Percentiles rank a stretch among this genome's conserved stretches.
These are phyloP conservation scores for Macrotus californicus DNA, from an alignment of 2,113 vertebrate species.

Conservation along the genomic window DNA sequence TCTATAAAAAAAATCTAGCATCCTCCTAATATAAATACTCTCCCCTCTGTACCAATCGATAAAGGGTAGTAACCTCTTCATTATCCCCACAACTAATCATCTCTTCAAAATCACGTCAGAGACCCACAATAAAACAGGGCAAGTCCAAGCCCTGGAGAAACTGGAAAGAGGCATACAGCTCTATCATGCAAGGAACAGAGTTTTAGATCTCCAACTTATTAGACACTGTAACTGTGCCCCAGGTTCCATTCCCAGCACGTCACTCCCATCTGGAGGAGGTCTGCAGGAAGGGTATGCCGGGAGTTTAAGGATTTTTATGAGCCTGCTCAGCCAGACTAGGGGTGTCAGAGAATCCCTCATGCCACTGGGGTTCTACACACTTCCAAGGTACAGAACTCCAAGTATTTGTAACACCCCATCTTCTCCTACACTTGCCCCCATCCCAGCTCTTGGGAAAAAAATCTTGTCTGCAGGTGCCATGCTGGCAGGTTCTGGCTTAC, in stretches of 20 bases:
- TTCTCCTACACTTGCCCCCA: not conserved
- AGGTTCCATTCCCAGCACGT: constrained; percentile 28
- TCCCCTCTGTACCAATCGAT: not conserved
- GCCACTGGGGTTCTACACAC: not conserved
- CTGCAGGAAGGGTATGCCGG: constrained; percentile 38
- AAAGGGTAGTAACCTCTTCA: not conserved
- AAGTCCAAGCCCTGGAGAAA: constrained; percentile 16
- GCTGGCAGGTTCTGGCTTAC: not conserved
- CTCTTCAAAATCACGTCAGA: constrained; percentile 19
- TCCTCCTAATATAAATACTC: not conserved
- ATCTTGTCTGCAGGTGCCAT: not conserved
- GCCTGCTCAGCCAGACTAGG: constrained; percentile 29
- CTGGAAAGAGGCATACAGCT: not conserved
- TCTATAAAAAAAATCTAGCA: not conserved
- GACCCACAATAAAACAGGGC: not conserved
- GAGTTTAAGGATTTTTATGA: constrained; percentile 52
- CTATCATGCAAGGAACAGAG: not conserved
- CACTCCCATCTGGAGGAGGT: constrained; percentile 30
- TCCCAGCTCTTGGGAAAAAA: not conserved
- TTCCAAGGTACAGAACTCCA: not conserved
- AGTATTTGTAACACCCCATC: not conserved
- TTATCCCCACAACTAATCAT: not conserved
- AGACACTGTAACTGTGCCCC: constrained; percentile 15
- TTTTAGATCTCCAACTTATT: not conserved
- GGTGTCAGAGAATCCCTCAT: not conserved